Base-by-base conservation (phyloP, 2,888 invertebrate genomes). In the Pardosa pseudoannulata region DNA sequence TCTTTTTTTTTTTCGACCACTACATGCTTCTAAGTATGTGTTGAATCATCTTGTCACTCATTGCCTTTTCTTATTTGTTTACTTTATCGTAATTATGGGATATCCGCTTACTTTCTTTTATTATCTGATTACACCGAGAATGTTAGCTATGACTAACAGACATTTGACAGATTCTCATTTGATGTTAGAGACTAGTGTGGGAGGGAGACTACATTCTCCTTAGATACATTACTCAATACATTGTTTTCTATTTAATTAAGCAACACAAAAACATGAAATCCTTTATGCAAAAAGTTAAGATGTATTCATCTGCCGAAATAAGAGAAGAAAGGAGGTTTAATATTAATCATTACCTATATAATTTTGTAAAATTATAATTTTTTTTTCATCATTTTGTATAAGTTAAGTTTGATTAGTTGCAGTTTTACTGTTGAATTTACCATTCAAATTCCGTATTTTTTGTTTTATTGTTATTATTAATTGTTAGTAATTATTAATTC, bases 101-200 rank as follows among this genome's bases (percentile, higher is more conserved):
- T 32, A 32, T 67, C 67, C 67, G 67, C 36, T 36, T 36, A 36
- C 67, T 67, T 32, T 31, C 16, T 36, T 36, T 36, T 67, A 27
- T 67, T 81, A 81, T 81, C 81, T 75, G 81, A 81, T 81, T 28
- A 64, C 56, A 70, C 39, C 70, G 27, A 36, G 62, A 46, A 62
- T n/a, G 62, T 31, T 56, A 41, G 41, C 16, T 9, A 19, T 32
- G 36, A 70, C n/a, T 70, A 50, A 80, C 68, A 68, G 67, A 56
- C 72, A 29, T 46, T 80, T 28, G 27, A 65, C 36, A 29, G 39
- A 7, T 23, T 3, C 1, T 9, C 7, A 27, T 27, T 39, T 32
- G 39, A 32, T 31, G 9, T 31, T 67, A 32, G 32, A 7, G 13
- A n/a, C n/a, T 65, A 46, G 16, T 16, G 46, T 46, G 46, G 46